phyloP scores from a whole-genome alignment of 2,888 invertebrate species.

The Acanthosepion lycidas region DNA sequence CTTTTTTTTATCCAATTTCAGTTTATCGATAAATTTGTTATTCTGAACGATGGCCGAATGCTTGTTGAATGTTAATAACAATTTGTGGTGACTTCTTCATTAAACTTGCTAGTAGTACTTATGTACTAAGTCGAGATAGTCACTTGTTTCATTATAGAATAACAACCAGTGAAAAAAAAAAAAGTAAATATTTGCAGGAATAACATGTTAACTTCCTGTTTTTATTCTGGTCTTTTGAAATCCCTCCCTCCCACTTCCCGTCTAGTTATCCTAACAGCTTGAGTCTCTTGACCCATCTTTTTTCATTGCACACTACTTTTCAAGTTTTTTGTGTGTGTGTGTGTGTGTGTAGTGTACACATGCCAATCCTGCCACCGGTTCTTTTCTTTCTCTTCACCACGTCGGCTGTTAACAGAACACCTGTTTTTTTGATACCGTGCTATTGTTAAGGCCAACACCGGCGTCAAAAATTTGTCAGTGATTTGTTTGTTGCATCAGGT shows the following conservation, averaged over 20 bases:
- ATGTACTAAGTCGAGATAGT: too few relatives aligned
- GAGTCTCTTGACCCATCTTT: not conserved
- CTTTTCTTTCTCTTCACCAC: not conserved
- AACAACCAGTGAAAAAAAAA: too few relatives aligned
- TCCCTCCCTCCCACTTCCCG: not conserved
- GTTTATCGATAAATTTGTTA: too few relatives aligned
- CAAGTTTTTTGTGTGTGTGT: not conserved
- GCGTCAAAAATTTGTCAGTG: not conserved
- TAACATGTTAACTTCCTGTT: not conserved
- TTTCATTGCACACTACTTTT: not conserved
- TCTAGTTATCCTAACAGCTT: not conserved
- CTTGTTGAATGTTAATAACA: too few relatives aligned
- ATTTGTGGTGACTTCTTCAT: too few relatives aligned
- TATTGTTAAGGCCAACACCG: not conserved
- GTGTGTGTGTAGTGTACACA: not conserved
- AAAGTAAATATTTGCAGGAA: not conserved
- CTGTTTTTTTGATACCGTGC: not conserved
- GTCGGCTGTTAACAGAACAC: not conserved
- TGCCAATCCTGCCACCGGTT: not conserved
- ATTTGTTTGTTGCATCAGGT: slow-evolving; percentile 33
- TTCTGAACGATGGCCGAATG: too few relatives aligned
- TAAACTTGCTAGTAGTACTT: too few relatives aligned
- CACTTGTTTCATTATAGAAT: too few relatives aligned
- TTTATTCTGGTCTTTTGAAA: not conserved
- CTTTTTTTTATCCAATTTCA: too few relatives aligned